These are phyloP conservation scores for Parasteatoda tepidariorum DNA, from an alignment of 1,140 invertebrate species.

Conservation along the genomic window DNA sequence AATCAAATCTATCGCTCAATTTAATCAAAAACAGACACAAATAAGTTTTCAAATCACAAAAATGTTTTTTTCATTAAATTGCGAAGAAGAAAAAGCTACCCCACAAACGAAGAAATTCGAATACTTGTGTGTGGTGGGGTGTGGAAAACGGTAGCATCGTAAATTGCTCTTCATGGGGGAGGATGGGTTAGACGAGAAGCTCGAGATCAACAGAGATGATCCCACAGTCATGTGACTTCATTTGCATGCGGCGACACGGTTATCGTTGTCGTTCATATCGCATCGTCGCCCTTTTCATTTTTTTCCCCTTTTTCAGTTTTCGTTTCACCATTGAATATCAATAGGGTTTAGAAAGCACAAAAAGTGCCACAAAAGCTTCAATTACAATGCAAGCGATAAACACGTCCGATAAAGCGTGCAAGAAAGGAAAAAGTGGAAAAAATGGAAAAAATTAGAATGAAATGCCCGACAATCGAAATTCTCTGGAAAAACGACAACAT, in stretches of 20 bases:
- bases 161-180: too few species aligned
- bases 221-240: constrained; percentile 41
- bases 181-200: neutral
- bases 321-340: constrained; percentile 42
- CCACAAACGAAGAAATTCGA: too few species aligned
- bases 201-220: constrained; percentile 8
- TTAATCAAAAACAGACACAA: too few species aligned
- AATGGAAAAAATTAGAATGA: neutral
- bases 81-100: too few species aligned
- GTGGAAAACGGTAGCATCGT: too few species aligned
- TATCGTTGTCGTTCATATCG: constrained; percentile 37
- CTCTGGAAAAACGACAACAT: neutral
- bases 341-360: constrained; percentile 24
- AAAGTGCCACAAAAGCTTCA: constrained; percentile 31
- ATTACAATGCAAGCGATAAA: constrained; percentile 32
- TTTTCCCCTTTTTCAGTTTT: too few species aligned
- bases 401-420: neutral
- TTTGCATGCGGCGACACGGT: constrained; percentile 50
- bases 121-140: too few species aligned
- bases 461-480: neutral
- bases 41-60: too few species aligned
- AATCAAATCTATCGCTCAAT: too few species aligned
- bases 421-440: neutral
- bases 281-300: neutral
- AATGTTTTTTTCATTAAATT: too few species aligned